phyloP scores from a whole-genome alignment of 2,797 vertebrate genomes.

The Gorsachius magnificus region DNA sequence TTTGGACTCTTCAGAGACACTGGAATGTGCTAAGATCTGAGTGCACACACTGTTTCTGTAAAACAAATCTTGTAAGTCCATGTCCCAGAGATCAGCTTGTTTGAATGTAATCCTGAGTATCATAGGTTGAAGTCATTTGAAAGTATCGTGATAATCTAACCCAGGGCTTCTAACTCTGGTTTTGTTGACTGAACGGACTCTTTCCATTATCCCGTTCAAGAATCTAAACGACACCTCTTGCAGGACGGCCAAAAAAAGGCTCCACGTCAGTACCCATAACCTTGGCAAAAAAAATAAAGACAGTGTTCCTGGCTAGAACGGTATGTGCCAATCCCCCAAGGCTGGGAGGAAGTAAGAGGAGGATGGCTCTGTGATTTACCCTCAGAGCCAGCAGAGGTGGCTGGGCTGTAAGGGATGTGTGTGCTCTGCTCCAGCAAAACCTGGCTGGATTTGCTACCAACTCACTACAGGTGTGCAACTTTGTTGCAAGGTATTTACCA shows the following conservation, averaged over 20 bases:
- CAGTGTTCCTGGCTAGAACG: not conserved
- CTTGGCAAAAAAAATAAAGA: not conserved
- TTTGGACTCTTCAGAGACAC: not conserved
- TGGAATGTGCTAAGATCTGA: slow-evolving; percentile 2
- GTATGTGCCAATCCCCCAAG: not conserved
- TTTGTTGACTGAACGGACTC: not conserved
- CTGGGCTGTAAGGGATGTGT: not conserved
- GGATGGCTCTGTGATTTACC: not conserved
- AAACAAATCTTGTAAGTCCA: not conserved
- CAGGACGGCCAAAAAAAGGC: not conserved
- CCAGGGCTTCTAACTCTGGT: not conserved
- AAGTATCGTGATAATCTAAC: not conserved
- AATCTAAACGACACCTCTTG: not conserved
- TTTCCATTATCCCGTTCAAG: not conserved
- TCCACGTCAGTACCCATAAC: not conserved
- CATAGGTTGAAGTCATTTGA: not conserved
- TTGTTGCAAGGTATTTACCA: not conserved
- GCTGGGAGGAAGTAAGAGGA: not conserved
- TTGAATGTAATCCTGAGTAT: not conserved
- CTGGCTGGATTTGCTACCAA: not conserved
- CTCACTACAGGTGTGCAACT: not conserved
- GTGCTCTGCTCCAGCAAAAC: not conserved
- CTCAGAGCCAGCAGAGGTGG: not conserved
- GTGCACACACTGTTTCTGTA: not conserved
- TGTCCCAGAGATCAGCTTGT: not conserved